Evolutionary conservation across 1,140 invertebrate genomes (phyloP).

Genomic region (Drosophila parabipectinata): DNA sequence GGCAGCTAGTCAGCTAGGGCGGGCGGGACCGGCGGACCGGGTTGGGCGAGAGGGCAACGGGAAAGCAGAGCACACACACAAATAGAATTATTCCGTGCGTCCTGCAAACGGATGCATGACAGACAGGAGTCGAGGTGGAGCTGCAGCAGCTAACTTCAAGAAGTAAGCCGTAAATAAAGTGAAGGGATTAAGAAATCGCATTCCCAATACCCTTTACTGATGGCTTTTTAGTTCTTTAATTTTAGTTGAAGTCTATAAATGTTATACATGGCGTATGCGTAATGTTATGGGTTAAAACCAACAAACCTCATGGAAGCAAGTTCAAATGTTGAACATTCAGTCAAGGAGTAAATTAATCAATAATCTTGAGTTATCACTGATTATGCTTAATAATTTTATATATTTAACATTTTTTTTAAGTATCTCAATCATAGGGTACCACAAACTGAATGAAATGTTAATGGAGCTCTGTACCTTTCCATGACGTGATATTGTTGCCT

Average conservation of each 20-base stretch:
- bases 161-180: constrained; percentile 21
- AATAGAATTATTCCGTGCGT: constrained; percentile 81
- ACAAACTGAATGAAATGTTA: constrained; percentile 6
- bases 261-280: not conserved
- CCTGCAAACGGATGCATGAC: constrained; percentile 78
- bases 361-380: too few species aligned
- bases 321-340: too few species aligned
- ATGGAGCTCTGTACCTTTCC: constrained; percentile 17
- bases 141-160: constrained; percentile 18
- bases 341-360: too few species aligned
- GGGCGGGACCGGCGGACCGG: constrained; percentile 22
- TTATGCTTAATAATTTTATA: not conserved
- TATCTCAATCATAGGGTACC: constrained; percentile 21
- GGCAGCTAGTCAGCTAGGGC: constrained; percentile 44
- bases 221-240: not conserved
- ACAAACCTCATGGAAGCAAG: too few species aligned
- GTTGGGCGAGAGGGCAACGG: not conserved
- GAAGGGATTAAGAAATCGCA: not conserved
- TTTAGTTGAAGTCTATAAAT: not conserved
- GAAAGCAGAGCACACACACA: constrained; percentile 51
- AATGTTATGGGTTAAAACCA: not conserved
- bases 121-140: constrained; percentile 44
- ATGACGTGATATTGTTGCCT: constrained; percentile 63
- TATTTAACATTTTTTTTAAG: not conserved
- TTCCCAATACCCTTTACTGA: not conserved